phyloP scores from a whole-genome alignment of 2,797 vertebrate species.

The Chaenodraco wilsoni region DNA sequence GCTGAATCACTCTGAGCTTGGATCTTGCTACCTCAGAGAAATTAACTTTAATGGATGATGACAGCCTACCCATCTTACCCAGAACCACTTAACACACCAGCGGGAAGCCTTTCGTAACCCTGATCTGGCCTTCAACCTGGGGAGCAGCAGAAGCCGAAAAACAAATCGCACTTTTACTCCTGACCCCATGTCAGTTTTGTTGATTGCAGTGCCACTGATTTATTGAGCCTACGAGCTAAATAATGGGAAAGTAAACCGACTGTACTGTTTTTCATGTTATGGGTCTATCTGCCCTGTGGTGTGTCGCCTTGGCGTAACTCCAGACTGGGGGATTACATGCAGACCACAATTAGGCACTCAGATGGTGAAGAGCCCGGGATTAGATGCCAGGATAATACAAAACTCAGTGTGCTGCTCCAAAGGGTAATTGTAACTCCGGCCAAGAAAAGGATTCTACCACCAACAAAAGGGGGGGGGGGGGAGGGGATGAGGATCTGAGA shows the following conservation, averaged over 20 bases:
- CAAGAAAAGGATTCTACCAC: slow-evolving; percentile 55
- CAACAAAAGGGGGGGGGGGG: slow-evolving; percentile 1
- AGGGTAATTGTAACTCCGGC: slow-evolving; percentile 56
- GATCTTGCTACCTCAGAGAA: slow-evolving; percentile 45
- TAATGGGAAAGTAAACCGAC: slow-evolving; percentile 24
- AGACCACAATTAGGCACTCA: slow-evolving; percentile 67
- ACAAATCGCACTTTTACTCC: slow-evolving; percentile 34
- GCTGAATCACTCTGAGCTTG: slow-evolving; percentile 31
- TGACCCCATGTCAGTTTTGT: slow-evolving; percentile 45
- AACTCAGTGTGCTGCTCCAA: slow-evolving; percentile 57
- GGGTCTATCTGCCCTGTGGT: slow-evolving; percentile 24
- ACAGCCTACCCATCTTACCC: slow-evolving; percentile 31
- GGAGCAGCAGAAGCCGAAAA: slow-evolving; percentile 20
- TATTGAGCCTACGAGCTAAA: slow-evolving; percentile 34
- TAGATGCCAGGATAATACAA: slow-evolving; percentile 74
- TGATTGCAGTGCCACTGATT: slow-evolving; percentile 32
- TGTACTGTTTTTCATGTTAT: slow-evolving; percentile 3
- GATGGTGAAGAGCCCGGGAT: slow-evolving; percentile 73
- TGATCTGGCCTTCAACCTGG: slow-evolving; percentile 42
- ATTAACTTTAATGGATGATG: slow-evolving; percentile 49
- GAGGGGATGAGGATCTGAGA: slow-evolving; percentile 19
- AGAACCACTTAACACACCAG: slow-evolving; percentile 5
- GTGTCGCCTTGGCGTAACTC: slow-evolving; percentile 54
- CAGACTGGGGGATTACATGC: slow-evolving; percentile 65
- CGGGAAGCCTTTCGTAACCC: slow-evolving; percentile 1